Evolutionary conservation across 2,888 invertebrate genomes (phyloP), one percentile per base, ranked within the genome.

Genomic region (Dicycla oo): DNA sequence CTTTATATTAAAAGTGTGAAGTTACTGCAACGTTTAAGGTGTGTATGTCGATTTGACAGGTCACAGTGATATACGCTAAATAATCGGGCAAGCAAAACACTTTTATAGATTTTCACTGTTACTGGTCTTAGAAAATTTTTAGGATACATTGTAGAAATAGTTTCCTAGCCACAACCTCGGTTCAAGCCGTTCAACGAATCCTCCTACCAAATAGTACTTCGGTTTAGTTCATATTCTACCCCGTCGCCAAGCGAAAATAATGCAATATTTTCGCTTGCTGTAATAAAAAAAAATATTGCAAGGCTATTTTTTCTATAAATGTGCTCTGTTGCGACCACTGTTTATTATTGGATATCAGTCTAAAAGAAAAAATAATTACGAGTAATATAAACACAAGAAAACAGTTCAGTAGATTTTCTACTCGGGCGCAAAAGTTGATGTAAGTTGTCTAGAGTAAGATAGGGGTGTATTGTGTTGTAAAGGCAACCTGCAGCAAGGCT

Each of bases 381-480:
- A 61, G 49, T 45, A 51, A 61, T 79, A 79, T 76, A 73, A 79
- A 76, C 73, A 79, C 80, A 65, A 79, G 60, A 73, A 23, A 49
- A 45, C 4, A 23, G 53, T 60, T 49, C 5, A 49, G 13, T n/a
- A 5, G 43, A 56, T 58, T 49, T 40, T 60, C 49, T 51, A 30
- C 18, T 23, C 23, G n/a, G 38, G 15, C 13, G 56, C 43, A 43
- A 43, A 34, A 34, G 47, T 60, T 77, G 43, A 69, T 49, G 20
- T 49, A 15, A 43, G 26, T 45, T 58, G 20, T 38, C 15, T 26
- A 20, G 43, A 4, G 13, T 13, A 47, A 8, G n/a, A 49, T 76
- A 43, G 38, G n/a, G 26, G 43, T 45, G 49, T 38, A 51, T 68
- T 76, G 56, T 75, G 6, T 26, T 30, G 8, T 40, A 38, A 62